Base-by-base conservation (phyloP, 1,140 invertebrate genomes). In the Drosophila kohkoa region DNA sequence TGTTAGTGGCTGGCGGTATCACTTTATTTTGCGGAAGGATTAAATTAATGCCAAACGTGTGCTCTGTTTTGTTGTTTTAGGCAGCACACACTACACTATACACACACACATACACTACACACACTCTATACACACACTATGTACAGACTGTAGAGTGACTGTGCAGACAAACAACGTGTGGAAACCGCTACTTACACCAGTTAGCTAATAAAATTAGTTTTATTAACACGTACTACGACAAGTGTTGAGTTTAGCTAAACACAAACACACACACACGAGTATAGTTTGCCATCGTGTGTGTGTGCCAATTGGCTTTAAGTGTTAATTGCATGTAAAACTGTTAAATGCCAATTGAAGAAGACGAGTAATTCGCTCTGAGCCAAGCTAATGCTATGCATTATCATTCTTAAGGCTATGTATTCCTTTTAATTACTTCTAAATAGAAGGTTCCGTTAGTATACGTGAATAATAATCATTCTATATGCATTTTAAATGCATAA, bases 21-120 rank as follows among this genome's bases (percentile, higher is more conserved):
- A 91, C 86, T 91, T 91, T 82, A 91, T 91, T 91, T 81, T 91
- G 86, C 79, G 90, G 90, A 90, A 91, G 88, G 90, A 91, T 91
- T 91, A 91, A 88, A 88, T 90, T 88, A 91, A 91, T 91, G 81
- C 85, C 85, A 89, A 81, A 89, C 85, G 85, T 85, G 81, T 55
- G 51, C 55, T 73, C 43, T 62, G 32, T 60, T 69, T 69, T 89
- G 85, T 89, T 88, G 72, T 88, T 88, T 85, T 88, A 89, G 85
- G 81, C 55, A 78, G 51, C 69, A 66, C 45, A 67, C 35, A 57
- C 20, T 25, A 25, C 32, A 62, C 65, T 16, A 75, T 51, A 63
- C 43, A 15, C 51, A 69, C 51, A 15, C 10, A 64, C n/a, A 69
- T 43, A 69, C 43, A 15, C 58, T 10, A 69, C 49, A 57, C 41